Base-by-base conservation (phyloP, 2,797 vertebrate genomes). In the Alcedo atthis region DNA sequence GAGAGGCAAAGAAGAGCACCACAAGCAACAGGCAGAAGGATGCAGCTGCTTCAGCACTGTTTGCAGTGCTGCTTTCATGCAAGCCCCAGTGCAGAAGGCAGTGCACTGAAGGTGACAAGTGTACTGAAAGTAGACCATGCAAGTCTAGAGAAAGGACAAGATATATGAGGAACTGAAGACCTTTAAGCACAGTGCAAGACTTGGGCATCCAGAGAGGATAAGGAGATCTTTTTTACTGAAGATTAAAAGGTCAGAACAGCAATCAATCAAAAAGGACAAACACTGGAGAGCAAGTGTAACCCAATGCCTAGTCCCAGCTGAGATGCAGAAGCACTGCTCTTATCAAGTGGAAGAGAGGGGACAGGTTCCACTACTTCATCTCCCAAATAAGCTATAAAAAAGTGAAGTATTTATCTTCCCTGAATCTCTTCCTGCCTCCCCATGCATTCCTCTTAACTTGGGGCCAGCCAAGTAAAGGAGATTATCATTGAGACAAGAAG, bases 401-500 rank as follows among this genome's bases (percentile, higher is more conserved):
- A 59, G 15, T 37, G 20, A 68, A 77, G 20, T 32, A 82, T 77
- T 92, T 74, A 32, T 68, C 49, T 61, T 85, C 54, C 33, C 42
- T 90, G 57, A 62, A 53, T 66, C 22, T 46, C 17, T 75, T 63
- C 59, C 25, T 81, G 32, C 18, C 26, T 80, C 61, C 57, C 43
- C 61, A 68, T 22, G 51, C 26, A 82, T 63, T 54, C 46, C 30
- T 89, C 69, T 85, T 68, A 74, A 17, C 54, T 30, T 53, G 25
- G 75, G 62, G 86, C 90, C 93, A 95, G 81, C 21, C 92, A 94
- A 96, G 76, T 85, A 96, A 89, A 93, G 88, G 84, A 89, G 59
- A 94, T 87, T 80, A 84, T 54, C 54, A 43, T 46, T 45, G 40
- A 93, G 49, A 62, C 46, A 93, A 59, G 45, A 78, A 92, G 55